Conservation (phyloP, 1,140 invertebrate species). For the Scaptomyza montana region DNA sequence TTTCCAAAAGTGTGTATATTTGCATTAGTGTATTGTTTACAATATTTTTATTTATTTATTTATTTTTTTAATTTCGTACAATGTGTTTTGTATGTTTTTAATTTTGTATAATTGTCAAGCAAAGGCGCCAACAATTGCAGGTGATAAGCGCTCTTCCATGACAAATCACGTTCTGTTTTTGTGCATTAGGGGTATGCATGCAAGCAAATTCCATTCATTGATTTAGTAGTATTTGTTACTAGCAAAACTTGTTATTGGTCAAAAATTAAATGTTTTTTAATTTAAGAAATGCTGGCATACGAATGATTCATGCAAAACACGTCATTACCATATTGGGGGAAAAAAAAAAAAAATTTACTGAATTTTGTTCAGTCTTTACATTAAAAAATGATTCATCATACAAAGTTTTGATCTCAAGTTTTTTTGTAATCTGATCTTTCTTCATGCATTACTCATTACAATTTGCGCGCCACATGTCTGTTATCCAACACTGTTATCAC, state of each 20-base stretch:
- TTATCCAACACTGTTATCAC: conserved; percentile 2
- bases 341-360: conserved; percentile 31
- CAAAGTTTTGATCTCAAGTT: too few relatives aligned
- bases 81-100: conserved; percentile 8
- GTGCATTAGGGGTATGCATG: not conserved
- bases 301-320: conserved; percentile 55
- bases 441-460: too few relatives aligned
- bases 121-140: conserved; percentile 36
- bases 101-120: conserved; percentile 24
- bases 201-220: not conserved
- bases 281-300: not conserved
- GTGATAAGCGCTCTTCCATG: conserved; percentile 2
- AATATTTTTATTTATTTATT: too few relatives aligned
- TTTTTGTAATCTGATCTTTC: too few relatives aligned
- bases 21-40: too few relatives aligned
- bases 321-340: conserved; percentile 58
- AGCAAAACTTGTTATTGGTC: not conserved
- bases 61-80: too few relatives aligned
- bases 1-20: not conserved
- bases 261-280: too few relatives aligned
- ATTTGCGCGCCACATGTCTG: too few relatives aligned
- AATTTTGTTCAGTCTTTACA: not conserved
- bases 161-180: conserved; percentile 28
- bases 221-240: not conserved
- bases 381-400: conserved; percentile 27